Percentiles rank a stretch among this genome's conserved stretches.
phyloP scores from a whole-genome alignment of 2,888 invertebrate species.

The Apoda limacodes region DNA sequence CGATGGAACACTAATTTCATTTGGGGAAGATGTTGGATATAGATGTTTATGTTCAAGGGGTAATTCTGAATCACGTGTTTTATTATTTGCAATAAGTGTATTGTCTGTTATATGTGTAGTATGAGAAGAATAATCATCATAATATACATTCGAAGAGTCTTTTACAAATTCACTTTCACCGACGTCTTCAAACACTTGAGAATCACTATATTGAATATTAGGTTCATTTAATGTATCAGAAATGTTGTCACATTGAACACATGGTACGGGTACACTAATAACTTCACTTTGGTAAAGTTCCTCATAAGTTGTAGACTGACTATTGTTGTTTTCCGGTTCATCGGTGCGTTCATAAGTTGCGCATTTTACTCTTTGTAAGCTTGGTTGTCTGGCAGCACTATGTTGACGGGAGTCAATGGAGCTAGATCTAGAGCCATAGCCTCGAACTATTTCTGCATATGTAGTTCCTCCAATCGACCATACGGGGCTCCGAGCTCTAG shows the following conservation, averaged over 20 bases:
- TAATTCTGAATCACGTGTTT: too few relatives aligned
- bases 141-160: too few relatives aligned
- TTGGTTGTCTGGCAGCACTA: slow-evolving; percentile 25
- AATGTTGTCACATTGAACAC: slow-evolving; percentile 30
- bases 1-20: slow-evolving; percentile 13
- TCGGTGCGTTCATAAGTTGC: slow-evolving; percentile 11
- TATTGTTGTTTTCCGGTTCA: slow-evolving; percentile 9
- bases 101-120: too few relatives aligned
- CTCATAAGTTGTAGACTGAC: slow-evolving; percentile 19
- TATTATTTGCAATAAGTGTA: too few relatives aligned
- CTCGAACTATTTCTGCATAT: slow-evolving; percentile 84
- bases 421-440: slow-evolving; percentile 57
- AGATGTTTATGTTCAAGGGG: slow-evolving; percentile 11
- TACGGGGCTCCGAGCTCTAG: slow-evolving; percentile 76
- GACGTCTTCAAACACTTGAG: slow-evolving; percentile 33
- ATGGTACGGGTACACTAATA: slow-evolving; percentile 29
- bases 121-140: too few relatives aligned
- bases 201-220: slow-evolving; percentile 34
- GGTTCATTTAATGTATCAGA: slow-evolving; percentile 25
- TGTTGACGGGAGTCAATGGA: slow-evolving; percentile 34
- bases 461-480: slow-evolving; percentile 81
- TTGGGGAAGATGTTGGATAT: slow-evolving; percentile 10
- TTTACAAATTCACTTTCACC: slow-evolving; percentile 50
- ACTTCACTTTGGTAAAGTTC: slow-evolving; percentile 25
- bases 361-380: slow-evolving; percentile 23